Percentiles rank a stretch among this genome's conserved stretches.
These are phyloP conservation scores for Pelobates cultripes DNA, from an alignment of 2,797 vertebrate genomes.

Conservation along the genomic window DNA sequence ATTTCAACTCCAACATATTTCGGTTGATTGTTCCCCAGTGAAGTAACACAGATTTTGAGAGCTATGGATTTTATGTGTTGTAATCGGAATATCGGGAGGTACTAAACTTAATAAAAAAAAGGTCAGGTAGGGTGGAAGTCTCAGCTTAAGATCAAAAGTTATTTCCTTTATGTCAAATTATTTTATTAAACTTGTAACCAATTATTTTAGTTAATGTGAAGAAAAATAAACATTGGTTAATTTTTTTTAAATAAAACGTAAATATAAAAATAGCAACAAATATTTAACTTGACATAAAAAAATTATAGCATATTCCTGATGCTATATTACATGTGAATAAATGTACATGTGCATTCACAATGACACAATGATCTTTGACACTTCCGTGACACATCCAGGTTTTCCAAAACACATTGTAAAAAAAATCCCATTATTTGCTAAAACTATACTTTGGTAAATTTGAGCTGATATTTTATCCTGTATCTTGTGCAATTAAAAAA, in stretches of 20 bases:
- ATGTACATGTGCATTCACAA: not conserved
- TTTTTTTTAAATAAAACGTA: not conserved
- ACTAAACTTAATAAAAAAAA: conserved; percentile 44
- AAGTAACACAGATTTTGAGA: conserved; percentile 45
- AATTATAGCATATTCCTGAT: not conserved
- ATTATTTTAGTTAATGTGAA: not conserved
- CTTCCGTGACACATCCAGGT: not conserved
- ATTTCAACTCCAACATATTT: conserved; percentile 40
- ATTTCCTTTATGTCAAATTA: conserved; percentile 44
- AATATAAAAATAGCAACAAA: not conserved
- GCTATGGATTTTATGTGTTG: conserved; percentile 45
- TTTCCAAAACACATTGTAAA: not conserved
- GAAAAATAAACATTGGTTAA: conserved; percentile 5
- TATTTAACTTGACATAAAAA: not conserved
- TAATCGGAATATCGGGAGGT: conserved; percentile 42
- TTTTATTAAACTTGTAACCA: not conserved
- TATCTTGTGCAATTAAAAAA: not conserved
- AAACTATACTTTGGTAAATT: not conserved
- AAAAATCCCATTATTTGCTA: not conserved
- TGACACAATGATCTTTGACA: not conserved
- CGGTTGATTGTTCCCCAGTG: conserved; percentile 42
- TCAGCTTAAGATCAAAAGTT: conserved; percentile 54
- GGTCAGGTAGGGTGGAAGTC: conserved; percentile 50
- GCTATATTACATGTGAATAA: not conserved
- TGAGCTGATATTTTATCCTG: not conserved